Evolutionary conservation across 2,797 vertebrate genomes (phyloP), one percentile per base, ranked within the genome.

Genomic region (Hirundo rustica): DNA sequence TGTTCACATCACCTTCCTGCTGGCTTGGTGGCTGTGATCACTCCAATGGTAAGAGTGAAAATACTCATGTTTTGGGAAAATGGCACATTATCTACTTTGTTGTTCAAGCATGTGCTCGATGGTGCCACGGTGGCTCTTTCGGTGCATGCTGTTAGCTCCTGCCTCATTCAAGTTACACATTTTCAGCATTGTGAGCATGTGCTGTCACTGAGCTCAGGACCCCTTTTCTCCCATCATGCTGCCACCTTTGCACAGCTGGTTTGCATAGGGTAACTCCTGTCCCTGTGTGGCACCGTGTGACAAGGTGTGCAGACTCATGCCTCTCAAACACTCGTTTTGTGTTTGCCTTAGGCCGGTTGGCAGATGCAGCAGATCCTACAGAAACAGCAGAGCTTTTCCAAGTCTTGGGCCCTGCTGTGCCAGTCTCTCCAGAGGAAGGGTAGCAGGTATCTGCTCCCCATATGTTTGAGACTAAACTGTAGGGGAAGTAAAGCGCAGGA

Each of bases 261-360:
- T 68, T 40, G 34, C 1, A 5, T 1, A 19, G 60, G 21, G 27
- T 38, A 44, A 45, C n/a, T 32, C 20, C 6, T 11, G 71, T 40
- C 10, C 1, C 36, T 25, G 57, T 2, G n/a, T 4, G 29, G 29
- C 22, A 15, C 25, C 1, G 1, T 30, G 78, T 51, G 57, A 25
- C 15, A 9, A 54, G 21, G 65, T 3, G 27, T 40, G 77, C 21
- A 27, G 60, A 19, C 6, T 3, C 0, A 0, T 1, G 3, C 42
- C 44, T 62, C 70, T 25, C 68, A 38, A 61, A 54, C 16, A 3
- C 1, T 55, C 38, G 54, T 9, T 26, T 25, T 19, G 54, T 12
- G 10, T 34, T 64, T 64, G 58, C 62, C 70, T 87, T 16, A 20
- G 74, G 70, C 66, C 9, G 12, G n/a, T 58, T 40, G 32, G 54